Conservation (phyloP, 2,888 invertebrate species). For the Ormyrus rosae region DNA sequence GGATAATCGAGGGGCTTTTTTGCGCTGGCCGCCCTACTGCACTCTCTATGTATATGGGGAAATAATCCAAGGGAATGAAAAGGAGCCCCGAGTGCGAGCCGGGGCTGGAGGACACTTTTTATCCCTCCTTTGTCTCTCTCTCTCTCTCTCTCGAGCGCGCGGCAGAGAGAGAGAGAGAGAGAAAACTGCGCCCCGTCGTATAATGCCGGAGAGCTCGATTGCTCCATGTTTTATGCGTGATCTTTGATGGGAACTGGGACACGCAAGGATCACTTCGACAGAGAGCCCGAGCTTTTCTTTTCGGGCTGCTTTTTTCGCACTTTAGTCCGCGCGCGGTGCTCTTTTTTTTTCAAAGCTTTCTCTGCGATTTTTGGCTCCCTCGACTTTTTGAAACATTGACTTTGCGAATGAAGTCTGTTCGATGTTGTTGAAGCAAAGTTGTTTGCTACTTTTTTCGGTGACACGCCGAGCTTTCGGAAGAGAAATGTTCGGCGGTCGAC, state of each 20-base stretch:
- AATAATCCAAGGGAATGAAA: slow-evolving; percentile 16
- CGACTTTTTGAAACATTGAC: too few species aligned
- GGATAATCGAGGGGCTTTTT: slow-evolving; percentile 44
- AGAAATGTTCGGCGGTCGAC: too few species aligned
- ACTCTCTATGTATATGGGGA: slow-evolving; percentile 38
- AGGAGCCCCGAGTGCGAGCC: neutral
- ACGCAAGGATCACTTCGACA: slow-evolving; percentile 11
- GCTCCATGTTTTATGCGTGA: slow-evolving; percentile 17
- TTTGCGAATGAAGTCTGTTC: too few species aligned
- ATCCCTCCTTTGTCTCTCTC: neutral
- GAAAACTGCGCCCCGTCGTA: slow-evolving; percentile 6
- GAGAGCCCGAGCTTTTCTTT: neutral
- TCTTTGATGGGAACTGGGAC: slow-evolving; percentile 21
- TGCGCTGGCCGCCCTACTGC: neutral
- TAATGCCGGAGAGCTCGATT: slow-evolving; percentile 31
- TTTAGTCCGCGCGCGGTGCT: too few species aligned
- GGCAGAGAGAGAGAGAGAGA: too few species aligned
- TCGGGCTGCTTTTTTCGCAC: too few species aligned
- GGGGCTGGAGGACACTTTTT: too few species aligned
- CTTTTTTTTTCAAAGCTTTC: too few species aligned
- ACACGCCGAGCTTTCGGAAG: too few species aligned
- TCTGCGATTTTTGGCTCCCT: too few species aligned
- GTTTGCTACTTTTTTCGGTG: too few species aligned
- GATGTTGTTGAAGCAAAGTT: too few species aligned
- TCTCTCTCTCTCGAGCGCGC: neutral